Conservation (phyloP, 2,888 invertebrate genomes). For the Metalampra italica region DNA sequence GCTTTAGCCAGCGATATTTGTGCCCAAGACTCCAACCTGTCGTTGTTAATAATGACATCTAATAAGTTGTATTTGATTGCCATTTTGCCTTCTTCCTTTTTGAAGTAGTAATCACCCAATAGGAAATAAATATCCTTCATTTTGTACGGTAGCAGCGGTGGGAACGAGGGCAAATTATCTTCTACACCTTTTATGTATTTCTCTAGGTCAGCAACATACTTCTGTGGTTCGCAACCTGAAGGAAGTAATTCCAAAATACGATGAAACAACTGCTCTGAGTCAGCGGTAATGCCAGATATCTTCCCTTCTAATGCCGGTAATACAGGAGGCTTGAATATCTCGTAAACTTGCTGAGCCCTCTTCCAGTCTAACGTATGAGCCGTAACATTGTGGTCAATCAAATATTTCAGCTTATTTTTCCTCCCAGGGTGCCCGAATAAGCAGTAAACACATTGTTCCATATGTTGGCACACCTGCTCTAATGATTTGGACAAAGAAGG, state of each 20-base stretch:
- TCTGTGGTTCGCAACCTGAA: conserved; percentile 81
- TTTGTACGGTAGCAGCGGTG: conserved; percentile 75
- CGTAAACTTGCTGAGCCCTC: conserved; percentile 85
- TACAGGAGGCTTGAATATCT: conserved; percentile 87
- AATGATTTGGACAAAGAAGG: conserved; percentile 81
- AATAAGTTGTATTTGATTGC: conserved; percentile 89
- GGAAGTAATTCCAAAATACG: conserved; percentile 85
- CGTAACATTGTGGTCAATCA: conserved; percentile 87
- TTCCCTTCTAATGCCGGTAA: conserved; percentile 90
- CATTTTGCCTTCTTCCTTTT: conserved; percentile 86
- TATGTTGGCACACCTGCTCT: conserved; percentile 85
- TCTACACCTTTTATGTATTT: conserved; percentile 82
- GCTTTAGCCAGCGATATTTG: conserved; percentile 90
- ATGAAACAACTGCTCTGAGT: conserved; percentile 86
- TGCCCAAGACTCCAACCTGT: conserved; percentile 95
- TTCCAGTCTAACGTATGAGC: conserved; percentile 85
- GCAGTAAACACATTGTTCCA: conserved; percentile 92
- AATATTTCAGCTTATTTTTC: conserved; percentile 77
- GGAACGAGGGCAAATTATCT: conserved; percentile 75
- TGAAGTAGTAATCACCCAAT: conserved; percentile 95
- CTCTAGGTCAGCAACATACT: conserved; percentile 79
- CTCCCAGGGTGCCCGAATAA: conserved; percentile 90
- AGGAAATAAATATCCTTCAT: conserved; percentile 90
- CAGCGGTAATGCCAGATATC: conserved; percentile 87
- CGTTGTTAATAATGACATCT: conserved; percentile 89